Conservation (phyloP, 2,888 invertebrate genomes). For the Eupeodes latifasciatus region DNA sequence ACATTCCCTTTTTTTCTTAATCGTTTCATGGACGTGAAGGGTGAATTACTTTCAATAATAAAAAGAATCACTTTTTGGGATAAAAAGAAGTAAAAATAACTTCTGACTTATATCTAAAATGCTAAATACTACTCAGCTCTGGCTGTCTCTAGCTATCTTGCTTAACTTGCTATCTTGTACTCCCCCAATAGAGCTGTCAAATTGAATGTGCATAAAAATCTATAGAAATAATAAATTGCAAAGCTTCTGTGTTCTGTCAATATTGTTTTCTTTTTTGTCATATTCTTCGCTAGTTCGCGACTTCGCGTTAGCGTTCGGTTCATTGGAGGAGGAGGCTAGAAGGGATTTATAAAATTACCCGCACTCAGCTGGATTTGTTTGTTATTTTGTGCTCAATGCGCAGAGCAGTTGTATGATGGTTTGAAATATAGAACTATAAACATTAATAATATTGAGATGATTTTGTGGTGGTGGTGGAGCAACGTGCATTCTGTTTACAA, state of each 20-base stretch:
- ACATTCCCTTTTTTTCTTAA: conserved; percentile 27
- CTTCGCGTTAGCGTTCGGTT: too few relatives aligned
- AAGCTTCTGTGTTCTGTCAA: conserved; percentile 60
- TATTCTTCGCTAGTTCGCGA: conserved; percentile 9
- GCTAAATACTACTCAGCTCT: background rate
- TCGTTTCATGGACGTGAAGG: background rate
- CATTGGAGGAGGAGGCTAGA: background rate
- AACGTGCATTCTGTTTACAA: conserved; percentile 24
- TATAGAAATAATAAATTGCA: conserved; percentile 4
- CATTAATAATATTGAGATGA: conserved; percentile 13
- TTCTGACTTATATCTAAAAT: background rate
- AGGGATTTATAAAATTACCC: conserved; percentile 20
- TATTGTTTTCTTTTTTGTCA: conserved; percentile 38
- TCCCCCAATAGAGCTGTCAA: conserved; percentile 30
- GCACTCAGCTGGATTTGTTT: conserved; percentile 44
- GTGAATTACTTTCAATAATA: conserved; percentile 39
- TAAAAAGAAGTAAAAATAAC: background rate
- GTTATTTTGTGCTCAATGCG: background rate
- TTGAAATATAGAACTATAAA: conserved; percentile 31
- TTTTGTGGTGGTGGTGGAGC: background rate
- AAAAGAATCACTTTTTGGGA: conserved; percentile 3
- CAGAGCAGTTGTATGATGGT: background rate
- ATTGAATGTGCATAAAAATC: background rate
- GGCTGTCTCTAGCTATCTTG: too few relatives aligned
- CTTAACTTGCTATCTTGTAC: background rate